phyloP scores from a whole-genome alignment of 2,888 invertebrate species.

The Heliconius charithonia region DNA sequence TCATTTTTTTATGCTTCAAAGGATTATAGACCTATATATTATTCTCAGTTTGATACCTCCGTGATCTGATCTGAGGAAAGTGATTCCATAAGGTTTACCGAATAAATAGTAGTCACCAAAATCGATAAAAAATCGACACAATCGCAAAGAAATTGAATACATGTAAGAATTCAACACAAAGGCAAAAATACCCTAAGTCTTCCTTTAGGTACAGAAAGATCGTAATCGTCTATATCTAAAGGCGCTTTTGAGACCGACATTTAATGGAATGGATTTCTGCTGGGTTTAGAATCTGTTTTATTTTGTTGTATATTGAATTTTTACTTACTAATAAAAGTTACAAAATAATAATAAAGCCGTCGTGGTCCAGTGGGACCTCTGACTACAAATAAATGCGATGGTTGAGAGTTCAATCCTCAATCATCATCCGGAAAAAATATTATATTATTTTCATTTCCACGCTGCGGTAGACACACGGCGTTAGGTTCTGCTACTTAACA shows the following conservation, averaged over 20 bases:
- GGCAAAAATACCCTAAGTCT: not conserved
- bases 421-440: no score
- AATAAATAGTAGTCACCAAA: not conserved
- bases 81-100: no score
- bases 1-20: no score
- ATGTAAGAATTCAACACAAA: not conserved
- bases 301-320: not conserved
- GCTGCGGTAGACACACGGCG: no score
- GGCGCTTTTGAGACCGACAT: constrained; percentile 7
- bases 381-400: no score
- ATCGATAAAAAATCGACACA: not conserved
- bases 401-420: no score
- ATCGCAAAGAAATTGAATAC: not conserved
- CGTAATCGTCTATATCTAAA: constrained; percentile 10
- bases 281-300: not conserved
- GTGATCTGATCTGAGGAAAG: no score
- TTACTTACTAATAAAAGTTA: not conserved
- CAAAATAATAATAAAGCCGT: not conserved
- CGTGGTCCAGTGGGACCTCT: no score
- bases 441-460: no score
- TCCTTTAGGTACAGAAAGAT: not conserved
- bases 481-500: no score
- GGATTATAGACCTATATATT: no score
- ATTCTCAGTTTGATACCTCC: no score
- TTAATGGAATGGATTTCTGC: not conserved